Base-by-base conservation (phyloP, 2,113 vertebrate genomes). In the Potamarius usumacintae region DNA sequence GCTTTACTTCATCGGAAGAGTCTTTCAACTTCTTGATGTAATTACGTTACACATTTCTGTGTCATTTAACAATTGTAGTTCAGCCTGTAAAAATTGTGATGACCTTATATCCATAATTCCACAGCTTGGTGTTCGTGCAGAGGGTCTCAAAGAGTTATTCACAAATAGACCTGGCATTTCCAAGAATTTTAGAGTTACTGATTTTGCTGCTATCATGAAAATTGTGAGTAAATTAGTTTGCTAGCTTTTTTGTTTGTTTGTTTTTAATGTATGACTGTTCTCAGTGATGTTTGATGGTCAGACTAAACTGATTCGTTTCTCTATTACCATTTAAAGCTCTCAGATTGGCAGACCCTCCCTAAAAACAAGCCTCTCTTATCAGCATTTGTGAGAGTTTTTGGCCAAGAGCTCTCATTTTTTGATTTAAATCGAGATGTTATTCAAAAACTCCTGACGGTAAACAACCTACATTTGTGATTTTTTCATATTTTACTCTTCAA, bases 21-120 rank as follows among this genome's bases (percentile, higher is more conserved):
- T 95, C 83, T 83, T 95, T 53, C 94, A 96, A 89, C 86, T 96
- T 1, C 2, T 95, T 76, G 97, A 97, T 96, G 97, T 98, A 96
- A 93, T 60, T 34, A 74, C 74, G 6, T 22, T 42, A 42, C 18
- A 62, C 62, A 7, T 48, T 71, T 27, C 11, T 34, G 1, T 50
- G 17, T 22, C 15, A 79, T 85, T 62, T 22, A 67, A 69, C 63
- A 55, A 71, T 9, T 53, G 22, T 42, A 42, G 27, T 48, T 65
- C 7, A 34, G 34, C 27, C 2, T 30, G 10, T 52, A 57, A 48
- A 48, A 5, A 6, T 30, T 87, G 20, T 60, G 18, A 14, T 84
- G 71, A 84, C 22, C 48, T 83, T 52, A 69, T 55, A 63, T 83
- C 42, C 17, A n/a, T 78, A 55, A 86, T 1, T 88, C 17, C n/a